Percentiles rank a stretch among this genome's conserved stretches.
Evolutionary conservation across 2,888 invertebrate genomes (phyloP).

Genomic region (Drymonia ruficornis): DNA sequence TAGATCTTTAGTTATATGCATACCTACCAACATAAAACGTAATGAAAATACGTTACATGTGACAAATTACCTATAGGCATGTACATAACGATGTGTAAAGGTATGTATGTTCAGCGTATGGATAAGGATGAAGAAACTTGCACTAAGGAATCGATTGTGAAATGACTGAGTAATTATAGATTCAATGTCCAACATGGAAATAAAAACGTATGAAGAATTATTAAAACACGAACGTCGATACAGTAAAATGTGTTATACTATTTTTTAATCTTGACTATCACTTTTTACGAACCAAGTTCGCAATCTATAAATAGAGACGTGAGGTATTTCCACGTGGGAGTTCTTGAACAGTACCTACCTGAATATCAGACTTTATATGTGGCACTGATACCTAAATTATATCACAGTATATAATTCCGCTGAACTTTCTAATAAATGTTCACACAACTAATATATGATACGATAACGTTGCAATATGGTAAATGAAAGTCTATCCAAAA

Average conservation of each 20-base stretch:
- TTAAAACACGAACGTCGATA: neutral
- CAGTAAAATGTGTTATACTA: conserved; percentile 10
- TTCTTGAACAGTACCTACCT: conserved; percentile 78
- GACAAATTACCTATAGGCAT: too few relatives aligned
- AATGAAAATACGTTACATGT: too few relatives aligned
- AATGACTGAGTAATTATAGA: neutral
- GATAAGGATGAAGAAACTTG: neutral
- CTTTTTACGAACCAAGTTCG: conserved; percentile 74
- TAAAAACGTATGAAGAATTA: neutral
- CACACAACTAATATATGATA: conserved; percentile 50
- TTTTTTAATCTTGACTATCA: conserved; percentile 60
- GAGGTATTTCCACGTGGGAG: conserved; percentile 84
- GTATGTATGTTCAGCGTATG: neutral
- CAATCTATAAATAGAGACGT: conserved; percentile 80
- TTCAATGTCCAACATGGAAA: neutral
- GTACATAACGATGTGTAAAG: neutral
- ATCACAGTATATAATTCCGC: conserved; percentile 65
- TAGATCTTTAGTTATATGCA: too few relatives aligned
- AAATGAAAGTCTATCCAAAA: conserved; percentile 78
- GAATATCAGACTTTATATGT: conserved; percentile 66
- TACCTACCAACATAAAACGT: too few relatives aligned
- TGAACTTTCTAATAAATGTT: conserved; percentile 49
- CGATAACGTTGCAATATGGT: conserved; percentile 74
- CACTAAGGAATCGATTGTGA: conserved; percentile 3
- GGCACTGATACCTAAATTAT: conserved; percentile 70